These are phyloP conservation scores for Bujurquina vittata DNA, from an alignment of 2,113 vertebrate species.

Conservation along the genomic window DNA sequence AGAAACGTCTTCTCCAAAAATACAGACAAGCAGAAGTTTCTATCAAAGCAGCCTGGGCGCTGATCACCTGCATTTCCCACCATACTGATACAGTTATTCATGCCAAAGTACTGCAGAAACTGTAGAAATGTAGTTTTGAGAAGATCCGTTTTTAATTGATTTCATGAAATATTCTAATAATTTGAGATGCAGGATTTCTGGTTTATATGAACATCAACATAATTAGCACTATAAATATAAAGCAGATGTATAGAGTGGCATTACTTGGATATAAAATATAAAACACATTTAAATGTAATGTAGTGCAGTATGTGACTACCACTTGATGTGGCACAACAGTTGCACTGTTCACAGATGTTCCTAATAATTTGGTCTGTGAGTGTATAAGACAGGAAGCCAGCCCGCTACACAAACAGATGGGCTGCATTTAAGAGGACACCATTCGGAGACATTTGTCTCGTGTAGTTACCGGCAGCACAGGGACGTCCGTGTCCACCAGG, in stretches of 20 bases:
- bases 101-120: too few species aligned
- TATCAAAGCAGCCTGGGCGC: background rate
- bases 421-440: background rate
- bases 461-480: conserved; percentile 81
- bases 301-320: background rate
- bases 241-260: conserved; percentile 3
- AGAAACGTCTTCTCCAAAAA: background rate
- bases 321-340: background rate
- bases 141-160: background rate
- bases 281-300: background rate
- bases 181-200: background rate
- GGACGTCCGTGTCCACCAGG: conserved; percentile 90
- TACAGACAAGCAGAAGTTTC: background rate
- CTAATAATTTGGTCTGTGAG: background rate
- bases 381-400: background rate
- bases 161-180: background rate
- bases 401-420: background rate
- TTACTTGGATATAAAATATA: background rate
- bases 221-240: background rate
- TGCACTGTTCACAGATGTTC: background rate
- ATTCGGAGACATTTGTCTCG: background rate
- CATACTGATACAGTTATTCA: background rate
- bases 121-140: background rate
- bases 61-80: background rate
- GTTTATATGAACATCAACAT: conserved; percentile 7